A percentile compares a stretch with the other conserved stretches of the same genome.
These are phyloP conservation scores for Cyprinodon tularosa DNA, from an alignment of 2,113 vertebrate species.

Conservation along the genomic window DNA sequence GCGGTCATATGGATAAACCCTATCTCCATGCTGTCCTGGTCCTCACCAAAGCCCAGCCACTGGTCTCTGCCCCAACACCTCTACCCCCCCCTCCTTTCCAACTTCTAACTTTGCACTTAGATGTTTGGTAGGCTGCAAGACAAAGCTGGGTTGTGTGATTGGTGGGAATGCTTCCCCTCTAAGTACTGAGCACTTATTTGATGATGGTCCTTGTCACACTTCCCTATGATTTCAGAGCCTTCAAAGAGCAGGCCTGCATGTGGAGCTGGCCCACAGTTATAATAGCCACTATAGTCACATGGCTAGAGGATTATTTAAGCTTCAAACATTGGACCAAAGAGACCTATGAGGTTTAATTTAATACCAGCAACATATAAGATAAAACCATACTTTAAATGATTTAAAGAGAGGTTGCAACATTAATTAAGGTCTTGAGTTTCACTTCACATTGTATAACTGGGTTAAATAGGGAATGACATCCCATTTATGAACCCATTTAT, in stretches of 20 bases:
- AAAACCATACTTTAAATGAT: background rate
- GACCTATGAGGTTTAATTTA: conserved; percentile 2
- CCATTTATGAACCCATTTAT: background rate
- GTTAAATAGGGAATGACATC: background rate
- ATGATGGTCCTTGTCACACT: conserved; percentile 78
- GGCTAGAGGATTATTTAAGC: conserved; percentile 58
- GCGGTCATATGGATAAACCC: conserved; percentile 67
- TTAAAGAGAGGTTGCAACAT: background rate
- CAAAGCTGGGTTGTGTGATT: conserved; percentile 64
- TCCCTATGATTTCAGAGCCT: conserved; percentile 83
- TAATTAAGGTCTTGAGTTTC: background rate
- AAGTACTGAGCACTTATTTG: conserved; percentile 80
- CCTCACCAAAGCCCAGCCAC: conserved; percentile 78
- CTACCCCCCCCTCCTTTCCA: background rate
- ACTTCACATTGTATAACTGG: background rate
- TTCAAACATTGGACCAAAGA: conserved; percentile 27
- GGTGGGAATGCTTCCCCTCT: conserved; percentile 77
- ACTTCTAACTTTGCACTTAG: conserved; percentile 63
- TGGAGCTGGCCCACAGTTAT: conserved; percentile 59
- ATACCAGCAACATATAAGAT: background rate
- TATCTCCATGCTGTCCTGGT: conserved; percentile 80
- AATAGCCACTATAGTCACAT: conserved; percentile 56
- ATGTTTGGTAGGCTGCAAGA: conserved; percentile 61
- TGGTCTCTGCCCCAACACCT: conserved; percentile 36
- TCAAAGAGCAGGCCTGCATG: conserved; percentile 77